Conservation (phyloP, 2,113 vertebrate genomes). For the Helogale parvula region DNA sequence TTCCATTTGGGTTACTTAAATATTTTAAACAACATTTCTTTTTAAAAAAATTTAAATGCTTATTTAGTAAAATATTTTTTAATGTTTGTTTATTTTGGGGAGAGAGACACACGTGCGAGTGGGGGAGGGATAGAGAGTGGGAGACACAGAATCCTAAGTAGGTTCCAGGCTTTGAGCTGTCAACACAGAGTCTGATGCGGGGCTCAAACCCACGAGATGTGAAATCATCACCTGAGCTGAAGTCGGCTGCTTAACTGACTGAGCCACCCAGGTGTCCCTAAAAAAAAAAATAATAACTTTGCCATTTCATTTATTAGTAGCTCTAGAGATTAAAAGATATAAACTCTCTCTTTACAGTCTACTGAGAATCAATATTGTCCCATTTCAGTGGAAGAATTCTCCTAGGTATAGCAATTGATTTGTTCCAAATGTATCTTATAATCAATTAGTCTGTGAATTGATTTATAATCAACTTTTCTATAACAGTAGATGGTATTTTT, state of each 20-base stretch:
- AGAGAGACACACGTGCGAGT: no score
- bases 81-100: no score
- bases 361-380: not conserved
- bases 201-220: no score
- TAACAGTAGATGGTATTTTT: not conserved
- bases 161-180: no score
- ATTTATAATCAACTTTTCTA: not conserved
- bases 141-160: no score
- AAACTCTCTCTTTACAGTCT: not conserved
- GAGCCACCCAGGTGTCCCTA: no score
- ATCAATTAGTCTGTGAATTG: not conserved
- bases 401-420: not conserved
- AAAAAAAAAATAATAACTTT: not conserved
- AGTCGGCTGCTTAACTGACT: no score
- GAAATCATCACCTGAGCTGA: no score
- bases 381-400: not conserved
- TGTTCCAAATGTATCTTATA: not conserved
- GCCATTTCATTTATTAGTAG: not conserved
- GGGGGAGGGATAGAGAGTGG: no score
- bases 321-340: not conserved
- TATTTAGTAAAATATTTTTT: no score
- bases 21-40: not conserved
- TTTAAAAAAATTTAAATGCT: no score
- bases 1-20: not conserved
- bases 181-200: fast-evolving